These are phyloP conservation scores for Hoplias malabaricus DNA, from an alignment of 2,113 vertebrate species.

Conservation along the genomic window DNA sequence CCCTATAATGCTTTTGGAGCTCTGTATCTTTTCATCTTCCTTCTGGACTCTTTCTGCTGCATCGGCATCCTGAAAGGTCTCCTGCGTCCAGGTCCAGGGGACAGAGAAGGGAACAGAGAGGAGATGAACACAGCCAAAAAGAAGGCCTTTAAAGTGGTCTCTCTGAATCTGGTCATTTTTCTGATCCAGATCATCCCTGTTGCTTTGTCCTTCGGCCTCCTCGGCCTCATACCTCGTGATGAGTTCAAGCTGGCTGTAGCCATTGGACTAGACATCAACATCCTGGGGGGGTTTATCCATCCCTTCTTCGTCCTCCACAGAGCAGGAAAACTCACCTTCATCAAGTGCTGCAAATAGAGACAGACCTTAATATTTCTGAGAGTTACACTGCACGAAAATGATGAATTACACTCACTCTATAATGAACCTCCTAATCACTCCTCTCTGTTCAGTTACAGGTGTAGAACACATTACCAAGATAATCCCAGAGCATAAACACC, in stretches of 20 bases:
- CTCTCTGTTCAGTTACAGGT: too few relatives aligned
- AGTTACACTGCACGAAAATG: too few relatives aligned
- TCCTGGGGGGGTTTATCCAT: conserved; percentile 22
- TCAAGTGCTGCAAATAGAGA: neutral
- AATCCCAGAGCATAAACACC: too few relatives aligned
- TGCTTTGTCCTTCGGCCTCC: neutral
- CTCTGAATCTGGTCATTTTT: neutral
- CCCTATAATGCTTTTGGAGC: neutral
- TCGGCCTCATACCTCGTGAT: neutral
- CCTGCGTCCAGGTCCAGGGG: conserved; percentile 15
- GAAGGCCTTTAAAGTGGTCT: conserved; percentile 30
- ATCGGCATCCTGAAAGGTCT: conserved; percentile 25
- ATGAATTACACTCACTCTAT: too few relatives aligned
- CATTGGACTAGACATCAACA: conserved; percentile 13
- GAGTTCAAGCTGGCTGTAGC: neutral
- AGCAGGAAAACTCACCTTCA: neutral
- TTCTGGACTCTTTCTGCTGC: conserved; percentile 20
- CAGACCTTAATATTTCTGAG: too few relatives aligned
- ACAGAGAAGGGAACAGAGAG: neutral
- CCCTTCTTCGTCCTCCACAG: conserved; percentile 24
- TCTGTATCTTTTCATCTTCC: conserved; percentile 15
- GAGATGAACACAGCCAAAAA: conserved; percentile 24
- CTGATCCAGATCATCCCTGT: conserved; percentile 24
- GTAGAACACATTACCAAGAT: too few relatives aligned
- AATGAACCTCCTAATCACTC: too few relatives aligned